Evolutionary conservation across 1,140 invertebrate genomes (phyloP).

Genomic region (Nymphalis io): DNA sequence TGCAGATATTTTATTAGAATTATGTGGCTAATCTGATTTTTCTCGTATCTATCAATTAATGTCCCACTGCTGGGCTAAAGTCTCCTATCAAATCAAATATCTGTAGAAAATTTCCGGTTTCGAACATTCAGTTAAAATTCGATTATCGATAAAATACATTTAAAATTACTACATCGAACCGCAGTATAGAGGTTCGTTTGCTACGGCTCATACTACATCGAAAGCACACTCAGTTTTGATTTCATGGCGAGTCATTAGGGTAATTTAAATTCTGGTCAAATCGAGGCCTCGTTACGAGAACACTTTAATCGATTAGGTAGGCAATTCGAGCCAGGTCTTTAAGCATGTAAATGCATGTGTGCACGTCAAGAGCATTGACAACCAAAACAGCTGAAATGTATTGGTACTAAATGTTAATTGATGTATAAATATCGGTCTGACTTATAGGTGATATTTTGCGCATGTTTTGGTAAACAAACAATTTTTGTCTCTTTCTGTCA

Average conservation of each 20-base stretch:
- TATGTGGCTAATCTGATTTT: too few relatives aligned
- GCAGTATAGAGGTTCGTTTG: neutral
- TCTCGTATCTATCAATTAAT: too few relatives aligned
- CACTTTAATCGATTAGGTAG: constrained; percentile 16
- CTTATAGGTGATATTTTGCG: too few relatives aligned
- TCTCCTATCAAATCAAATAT: too few relatives aligned
- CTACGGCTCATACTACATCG: neutral
- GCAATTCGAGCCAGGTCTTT: constrained; percentile 3
- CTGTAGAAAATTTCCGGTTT: too few relatives aligned
- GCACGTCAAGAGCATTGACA: neutral
- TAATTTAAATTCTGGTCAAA: constrained; percentile 18
- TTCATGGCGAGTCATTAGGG: constrained; percentile 5
- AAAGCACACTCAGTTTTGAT: neutral
- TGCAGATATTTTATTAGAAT: too few relatives aligned
- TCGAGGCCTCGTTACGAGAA: neutral
- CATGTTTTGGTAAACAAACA: too few relatives aligned
- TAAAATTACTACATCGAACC: neutral
- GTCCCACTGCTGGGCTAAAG: too few relatives aligned
- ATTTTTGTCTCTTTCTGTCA: too few relatives aligned
- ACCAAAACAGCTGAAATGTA: neutral
- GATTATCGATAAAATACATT: neutral
- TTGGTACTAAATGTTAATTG: neutral
- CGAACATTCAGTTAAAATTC: too few relatives aligned
- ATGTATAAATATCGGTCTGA: too few relatives aligned
- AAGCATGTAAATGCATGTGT: neutral